Evolutionary conservation across 2,888 invertebrate genomes (phyloP), one percentile per base, ranked within the genome.

Genomic region (Teleiodes luculella): DNA sequence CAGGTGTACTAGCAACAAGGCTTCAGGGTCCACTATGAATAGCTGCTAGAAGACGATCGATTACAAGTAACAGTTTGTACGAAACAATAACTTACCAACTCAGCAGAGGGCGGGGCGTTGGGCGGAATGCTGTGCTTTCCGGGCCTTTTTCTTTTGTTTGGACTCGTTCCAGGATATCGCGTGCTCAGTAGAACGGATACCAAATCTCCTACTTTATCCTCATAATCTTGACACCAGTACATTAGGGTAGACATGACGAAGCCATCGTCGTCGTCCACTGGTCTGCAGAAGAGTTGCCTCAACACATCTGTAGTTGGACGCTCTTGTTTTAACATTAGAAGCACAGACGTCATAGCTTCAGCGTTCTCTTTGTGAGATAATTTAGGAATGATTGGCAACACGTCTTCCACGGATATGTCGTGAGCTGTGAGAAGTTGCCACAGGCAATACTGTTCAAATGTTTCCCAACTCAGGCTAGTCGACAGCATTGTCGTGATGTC

Each of bases 371-470:
- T 92, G 78, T 94, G 93, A 70, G 95, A 95, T 57, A 97, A 83
- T 71, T 96, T 96, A 14, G 92, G 92, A 66, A 92, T 90, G 60
- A 92, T 89, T 35, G 96, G 95, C 72, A 97, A 86, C 61, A 98
- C 94, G 74, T 95, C 94, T 72, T 97, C 97, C n/a, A 97, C 92
- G 52, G 97, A 95, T 74, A 98, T 95, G 78, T 97, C 96, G 78
- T 98, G 98, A 39, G 98, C 98, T 63, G 95, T 94, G 48, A 98
- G 92, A 55, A 99, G 91, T 83, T 98, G 98, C 99, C 99, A 99
- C 45, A 99, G 92, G 80, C 97, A 98, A 78, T 96, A 95, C 83
- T 99, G 99, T 81, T 99, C 98, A 68, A 98, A 96, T 1, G 98
- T 98, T 85, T 99, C 98, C 97, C 98, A 99, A 55, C 93, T 92